phyloP scores from a whole-genome alignment of 2,797 vertebrate genomes.

The Poeciliopsis infans region DNA sequence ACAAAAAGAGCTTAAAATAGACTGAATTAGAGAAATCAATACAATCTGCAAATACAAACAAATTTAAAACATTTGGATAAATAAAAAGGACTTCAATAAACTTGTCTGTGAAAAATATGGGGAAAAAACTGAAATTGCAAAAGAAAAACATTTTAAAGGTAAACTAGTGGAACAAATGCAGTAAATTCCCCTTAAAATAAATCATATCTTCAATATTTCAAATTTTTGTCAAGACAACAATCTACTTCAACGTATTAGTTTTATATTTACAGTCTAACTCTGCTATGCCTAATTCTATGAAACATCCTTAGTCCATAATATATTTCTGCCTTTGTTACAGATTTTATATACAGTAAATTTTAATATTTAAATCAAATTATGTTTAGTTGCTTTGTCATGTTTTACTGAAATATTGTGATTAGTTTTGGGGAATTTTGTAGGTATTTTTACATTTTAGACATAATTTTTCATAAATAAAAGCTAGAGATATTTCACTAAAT shows the following conservation, averaged over 20 bases:
- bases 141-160: not conserved
- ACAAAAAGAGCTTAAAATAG: not conserved
- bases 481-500: not conserved
- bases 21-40: not conserved
- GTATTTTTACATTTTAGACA: not conserved
- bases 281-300: not conserved
- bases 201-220: not conserved
- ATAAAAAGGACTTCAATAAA: too few species aligned
- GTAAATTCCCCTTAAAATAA: not conserved
- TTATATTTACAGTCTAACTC: not conserved
- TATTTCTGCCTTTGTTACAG: not conserved
- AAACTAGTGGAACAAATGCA: not conserved
- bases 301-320: not conserved
- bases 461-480: not conserved
- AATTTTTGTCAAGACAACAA: not conserved
- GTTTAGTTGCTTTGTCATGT: not conserved
- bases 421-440: constrained; percentile 12
- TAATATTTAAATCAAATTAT: not conserved
- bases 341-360: not conserved
- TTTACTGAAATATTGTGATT: not conserved
- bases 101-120: not conserved
- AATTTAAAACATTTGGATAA: not conserved
- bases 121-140: not conserved
- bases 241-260: not conserved
- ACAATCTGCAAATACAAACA: not conserved